These are phyloP conservation scores for Phaetusa simplex DNA, from an alignment of 2,113 vertebrate genomes.

Conservation along the genomic window DNA sequence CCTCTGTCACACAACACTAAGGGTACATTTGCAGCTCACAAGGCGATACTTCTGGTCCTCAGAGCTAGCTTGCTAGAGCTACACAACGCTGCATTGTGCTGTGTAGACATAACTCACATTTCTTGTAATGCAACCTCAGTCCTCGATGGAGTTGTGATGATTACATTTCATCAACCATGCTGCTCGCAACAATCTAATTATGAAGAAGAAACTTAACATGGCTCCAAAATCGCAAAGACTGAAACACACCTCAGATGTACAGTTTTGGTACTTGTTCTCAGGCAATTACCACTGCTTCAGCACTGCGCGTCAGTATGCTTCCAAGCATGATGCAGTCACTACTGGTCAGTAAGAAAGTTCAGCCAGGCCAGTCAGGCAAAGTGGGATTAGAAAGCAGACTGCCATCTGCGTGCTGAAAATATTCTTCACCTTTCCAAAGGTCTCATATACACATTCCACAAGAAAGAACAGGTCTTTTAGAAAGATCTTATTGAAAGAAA, in stretches of 20 bases:
- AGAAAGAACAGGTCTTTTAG: neutral
- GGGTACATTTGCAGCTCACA: neutral
- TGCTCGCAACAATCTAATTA: constrained; percentile 7
- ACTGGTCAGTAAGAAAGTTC: neutral
- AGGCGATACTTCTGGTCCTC: neutral
- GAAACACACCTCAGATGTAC: neutral
- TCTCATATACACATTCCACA: neutral
- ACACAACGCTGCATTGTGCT: neutral
- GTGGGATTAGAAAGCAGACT: neutral
- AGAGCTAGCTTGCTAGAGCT: neutral
- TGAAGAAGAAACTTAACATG: neutral
- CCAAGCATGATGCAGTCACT: neutral
- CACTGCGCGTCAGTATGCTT: neutral
- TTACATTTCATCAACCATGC: neutral
- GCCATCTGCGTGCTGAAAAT: neutral
- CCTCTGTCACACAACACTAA: neutral
- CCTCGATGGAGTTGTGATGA: neutral
- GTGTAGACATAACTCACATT: neutral
- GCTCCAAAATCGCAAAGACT: neutral
- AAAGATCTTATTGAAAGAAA: neutral
- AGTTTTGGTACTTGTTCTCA: neutral
- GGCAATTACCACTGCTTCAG: neutral
- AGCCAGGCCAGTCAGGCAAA: neutral
- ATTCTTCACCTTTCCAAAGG: neutral
- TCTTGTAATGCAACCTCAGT: neutral